These are phyloP conservation scores for Tenebrio molitor DNA, from an alignment of 1,140 invertebrate species.

Conservation along the genomic window DNA sequence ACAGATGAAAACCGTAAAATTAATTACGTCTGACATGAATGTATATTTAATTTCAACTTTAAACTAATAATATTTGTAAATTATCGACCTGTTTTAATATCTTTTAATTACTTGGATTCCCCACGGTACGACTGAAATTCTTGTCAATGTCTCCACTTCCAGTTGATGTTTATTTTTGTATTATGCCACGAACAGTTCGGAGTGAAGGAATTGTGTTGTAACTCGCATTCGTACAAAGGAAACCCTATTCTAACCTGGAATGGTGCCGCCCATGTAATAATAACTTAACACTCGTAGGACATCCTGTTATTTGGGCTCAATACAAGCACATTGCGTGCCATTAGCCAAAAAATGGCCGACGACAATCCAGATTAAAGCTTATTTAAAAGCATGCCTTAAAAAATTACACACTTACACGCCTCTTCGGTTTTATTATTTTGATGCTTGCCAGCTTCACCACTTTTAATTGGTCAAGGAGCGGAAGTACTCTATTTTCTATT, in stretches of 20 bases:
- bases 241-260: slow-evolving; percentile 37
- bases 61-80: slow-evolving; percentile 39
- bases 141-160: not conserved
- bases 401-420: not conserved
- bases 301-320: slow-evolving; percentile 29
- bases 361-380: slow-evolving; percentile 6
- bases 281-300: slow-evolving; percentile 41
- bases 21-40: slow-evolving; percentile 30
- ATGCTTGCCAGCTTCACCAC: not conserved
- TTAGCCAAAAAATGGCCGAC: slow-evolving; percentile 31
- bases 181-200: slow-evolving; percentile 10
- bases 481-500: not conserved
- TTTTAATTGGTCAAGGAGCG: not conserved
- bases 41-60: slow-evolving; percentile 37
- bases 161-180: slow-evolving; percentile 28
- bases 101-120: slow-evolving; percentile 25
- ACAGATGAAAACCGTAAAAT: slow-evolving; percentile 40
- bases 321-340: slow-evolving; percentile 21
- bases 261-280: slow-evolving; percentile 36
- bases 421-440: not conserved
- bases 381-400: not conserved
- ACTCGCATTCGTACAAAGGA: slow-evolving; percentile 32
- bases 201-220: slow-evolving; percentile 24
- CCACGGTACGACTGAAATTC: slow-evolving; percentile 23
- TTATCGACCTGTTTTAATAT: slow-evolving; percentile 37